Percentiles rank a stretch among this genome's conserved stretches.
Evolutionary conservation across 2,888 invertebrate genomes (phyloP).

Genomic region (Ormyrus nitidulus): DNA sequence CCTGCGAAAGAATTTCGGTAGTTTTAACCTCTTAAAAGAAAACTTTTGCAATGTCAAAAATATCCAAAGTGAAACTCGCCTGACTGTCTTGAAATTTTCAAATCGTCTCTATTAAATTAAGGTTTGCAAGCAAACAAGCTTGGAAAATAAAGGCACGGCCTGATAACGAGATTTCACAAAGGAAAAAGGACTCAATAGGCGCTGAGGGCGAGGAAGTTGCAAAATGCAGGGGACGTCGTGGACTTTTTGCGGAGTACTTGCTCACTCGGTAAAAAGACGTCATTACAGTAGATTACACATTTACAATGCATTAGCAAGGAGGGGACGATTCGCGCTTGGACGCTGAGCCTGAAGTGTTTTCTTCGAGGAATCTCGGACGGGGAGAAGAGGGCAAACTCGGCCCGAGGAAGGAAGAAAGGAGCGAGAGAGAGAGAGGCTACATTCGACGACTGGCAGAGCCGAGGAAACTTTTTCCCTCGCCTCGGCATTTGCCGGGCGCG

Average conservation of each 20-base stretch:
- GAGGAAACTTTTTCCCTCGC: conserved; percentile 21
- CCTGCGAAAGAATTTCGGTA: too few species aligned
- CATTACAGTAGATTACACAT: conserved; percentile 50
- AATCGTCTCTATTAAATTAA: too few species aligned
- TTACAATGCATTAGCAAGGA: conserved; percentile 47
- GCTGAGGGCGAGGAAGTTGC: background rate
- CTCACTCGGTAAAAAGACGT: conserved; percentile 40
- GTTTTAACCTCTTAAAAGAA: too few species aligned
- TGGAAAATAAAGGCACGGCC: background rate
- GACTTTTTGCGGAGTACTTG: background rate
- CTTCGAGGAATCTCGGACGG: conserved; percentile 35
- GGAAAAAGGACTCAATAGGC: conserved; percentile 3
- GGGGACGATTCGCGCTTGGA: conserved; percentile 17
- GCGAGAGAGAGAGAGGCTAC: background rate
- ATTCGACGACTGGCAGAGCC: background rate
- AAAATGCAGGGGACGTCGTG: background rate
- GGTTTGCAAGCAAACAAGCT: too few species aligned
- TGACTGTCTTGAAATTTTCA: too few species aligned
- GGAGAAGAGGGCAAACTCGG: background rate
- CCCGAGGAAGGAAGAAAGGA: background rate
- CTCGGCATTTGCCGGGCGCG: conserved; percentile 22
- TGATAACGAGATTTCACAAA: conserved; percentile 3
- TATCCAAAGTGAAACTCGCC: too few species aligned
- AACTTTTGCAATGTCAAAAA: too few species aligned
- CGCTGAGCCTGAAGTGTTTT: conserved; percentile 28